Percentiles rank a stretch among this genome's conserved stretches.
Evolutionary conservation across 1,140 invertebrate species (phyloP).

Genomic region (Stegodyphus mimosarum): DNA sequence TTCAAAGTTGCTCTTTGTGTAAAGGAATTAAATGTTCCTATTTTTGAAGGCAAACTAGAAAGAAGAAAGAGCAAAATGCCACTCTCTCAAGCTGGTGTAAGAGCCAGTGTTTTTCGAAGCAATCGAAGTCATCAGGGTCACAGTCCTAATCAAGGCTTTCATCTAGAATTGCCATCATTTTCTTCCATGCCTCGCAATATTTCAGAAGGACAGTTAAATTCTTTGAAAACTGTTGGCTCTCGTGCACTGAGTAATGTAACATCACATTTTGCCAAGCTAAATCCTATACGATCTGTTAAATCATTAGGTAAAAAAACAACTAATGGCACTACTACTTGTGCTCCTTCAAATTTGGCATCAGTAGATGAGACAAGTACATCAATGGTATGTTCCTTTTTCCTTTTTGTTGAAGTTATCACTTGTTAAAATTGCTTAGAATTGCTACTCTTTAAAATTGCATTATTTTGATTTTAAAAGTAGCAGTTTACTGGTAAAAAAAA

Average conservation of each 20-base stretch:
- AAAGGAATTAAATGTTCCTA: constrained; percentile 65
- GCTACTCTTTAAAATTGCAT: too few relatives aligned
- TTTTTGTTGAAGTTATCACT: too few relatives aligned
- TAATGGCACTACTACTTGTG: constrained; percentile 69
- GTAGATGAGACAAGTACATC: constrained; percentile 39
- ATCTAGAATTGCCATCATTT: constrained; percentile 72
- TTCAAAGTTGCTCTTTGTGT: constrained; percentile 85
- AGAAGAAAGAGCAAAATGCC: constrained; percentile 79
- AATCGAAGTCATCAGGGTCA: constrained; percentile 52
- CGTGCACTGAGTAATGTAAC: constrained; percentile 86
- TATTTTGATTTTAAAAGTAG: too few relatives aligned
- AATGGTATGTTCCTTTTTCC: constrained; percentile 7
- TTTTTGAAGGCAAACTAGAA: constrained; percentile 75
- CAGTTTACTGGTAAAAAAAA: too few relatives aligned
- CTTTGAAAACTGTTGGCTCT: constrained; percentile 77
- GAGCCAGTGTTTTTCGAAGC: constrained; percentile 66
- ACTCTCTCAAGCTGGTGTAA: constrained; percentile 66
- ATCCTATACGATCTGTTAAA: constrained; percentile 75
- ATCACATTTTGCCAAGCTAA: constrained; percentile 85
- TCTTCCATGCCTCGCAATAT: constrained; percentile 75
- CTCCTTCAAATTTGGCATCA: constrained; percentile 65
- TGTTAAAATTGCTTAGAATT: too few relatives aligned
- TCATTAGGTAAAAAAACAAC: constrained; percentile 65
- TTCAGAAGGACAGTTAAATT: constrained; percentile 75
- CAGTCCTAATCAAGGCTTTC: constrained; percentile 56